Percentiles rank a stretch among this genome's conserved stretches.
Evolutionary conservation across 2,888 invertebrate genomes (phyloP).

Genomic region (Ennomos quercinarius): DNA sequence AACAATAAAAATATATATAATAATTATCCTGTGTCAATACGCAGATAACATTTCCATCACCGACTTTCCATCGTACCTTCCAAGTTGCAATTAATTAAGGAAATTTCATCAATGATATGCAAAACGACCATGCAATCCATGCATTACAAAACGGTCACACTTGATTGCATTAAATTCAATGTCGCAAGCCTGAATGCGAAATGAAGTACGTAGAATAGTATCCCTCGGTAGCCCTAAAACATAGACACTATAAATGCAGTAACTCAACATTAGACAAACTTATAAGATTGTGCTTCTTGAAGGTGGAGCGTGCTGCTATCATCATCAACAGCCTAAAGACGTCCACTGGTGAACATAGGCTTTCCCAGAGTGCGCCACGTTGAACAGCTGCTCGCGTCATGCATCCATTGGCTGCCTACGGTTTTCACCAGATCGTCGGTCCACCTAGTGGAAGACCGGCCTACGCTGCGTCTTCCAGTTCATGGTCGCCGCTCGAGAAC

Average conservation of each 20-base stretch:
- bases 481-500: too few relatives aligned
- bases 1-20: too few relatives aligned
- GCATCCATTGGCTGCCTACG: too few relatives aligned
- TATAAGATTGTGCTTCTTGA: too few relatives aligned
- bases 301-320: too few relatives aligned
- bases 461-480: too few relatives aligned
- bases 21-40: constrained; percentile 2
- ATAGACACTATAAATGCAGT: constrained; percentile 2
- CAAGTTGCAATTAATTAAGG: constrained; percentile 9
- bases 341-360: too few relatives aligned
- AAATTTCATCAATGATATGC: constrained; percentile 24
- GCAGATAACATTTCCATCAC: constrained; percentile 15
- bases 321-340: too few relatives aligned
- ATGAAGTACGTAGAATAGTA: constrained; percentile 36
- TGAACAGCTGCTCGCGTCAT: too few relatives aligned
- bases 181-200: constrained; percentile 41
- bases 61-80: constrained; percentile 8
- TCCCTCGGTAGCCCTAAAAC: constrained; percentile 1
- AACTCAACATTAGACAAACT: constrained; percentile 15
- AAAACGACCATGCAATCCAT: constrained; percentile 12
- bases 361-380: too few relatives aligned
- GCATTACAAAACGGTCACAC: constrained; percentile 30
- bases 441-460: too few relatives aligned
- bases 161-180: constrained; percentile 31
- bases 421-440: too few relatives aligned